A percentile compares a stretch with the other conserved stretches of the same genome.
Evolutionary conservation across 2,113 vertebrate species (phyloP).

Genomic region (Poeciliopsis retropinna): DNA sequence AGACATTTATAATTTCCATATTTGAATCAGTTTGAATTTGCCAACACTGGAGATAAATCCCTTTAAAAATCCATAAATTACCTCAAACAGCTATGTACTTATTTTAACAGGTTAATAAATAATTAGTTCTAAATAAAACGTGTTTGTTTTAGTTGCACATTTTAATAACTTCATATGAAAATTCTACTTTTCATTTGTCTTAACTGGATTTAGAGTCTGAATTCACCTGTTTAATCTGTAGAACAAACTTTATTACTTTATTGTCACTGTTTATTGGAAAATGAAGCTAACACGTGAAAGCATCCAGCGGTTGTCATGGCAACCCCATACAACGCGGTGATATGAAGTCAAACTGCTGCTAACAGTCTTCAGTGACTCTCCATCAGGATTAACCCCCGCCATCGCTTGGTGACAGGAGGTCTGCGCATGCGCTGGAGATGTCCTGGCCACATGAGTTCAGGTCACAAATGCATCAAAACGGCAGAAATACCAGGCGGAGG

Average conservation of each 20-base stretch:
- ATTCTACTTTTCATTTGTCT: no score
- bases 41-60: no score
- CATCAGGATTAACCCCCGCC: conserved; percentile 5
- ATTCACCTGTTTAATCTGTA: no score
- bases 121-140: not conserved
- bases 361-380: conserved; percentile 31
- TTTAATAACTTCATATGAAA: not conserved
- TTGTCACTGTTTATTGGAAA: no score
- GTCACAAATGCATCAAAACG: conserved; percentile 11
- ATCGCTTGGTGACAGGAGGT: not conserved
- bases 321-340: not conserved
- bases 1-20: not conserved
- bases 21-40: no score
- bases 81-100: not conserved
- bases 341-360: conserved; percentile 1
- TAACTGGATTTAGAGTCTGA: not conserved
- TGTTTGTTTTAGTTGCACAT: not conserved
- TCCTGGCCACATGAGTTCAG: conserved; percentile 66
- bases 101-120: not conserved
- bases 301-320: no score
- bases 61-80: not conserved
- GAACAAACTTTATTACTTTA: no score
- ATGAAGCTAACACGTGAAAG: no score
- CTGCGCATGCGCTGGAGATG: conserved; percentile 69
- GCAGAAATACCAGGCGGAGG: fast-evolving